These are phyloP conservation scores for Umimayanthus kanabou DNA, from an alignment of 92 coral and sea anemone species.

Conservation along the genomic window DNA sequence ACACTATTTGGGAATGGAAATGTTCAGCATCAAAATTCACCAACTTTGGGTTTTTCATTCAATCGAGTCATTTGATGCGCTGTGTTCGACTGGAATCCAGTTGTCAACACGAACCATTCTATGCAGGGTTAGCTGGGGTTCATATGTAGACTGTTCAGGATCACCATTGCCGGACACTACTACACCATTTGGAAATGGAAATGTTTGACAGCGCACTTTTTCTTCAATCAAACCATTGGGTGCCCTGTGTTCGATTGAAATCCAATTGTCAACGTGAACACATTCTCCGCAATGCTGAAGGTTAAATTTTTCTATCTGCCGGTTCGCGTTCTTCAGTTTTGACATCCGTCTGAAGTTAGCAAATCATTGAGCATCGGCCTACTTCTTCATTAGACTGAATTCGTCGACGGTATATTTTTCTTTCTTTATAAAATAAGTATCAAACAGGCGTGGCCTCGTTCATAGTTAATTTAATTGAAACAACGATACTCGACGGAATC, in stretches of 20 bases:
- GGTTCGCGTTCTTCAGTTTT: background rate
- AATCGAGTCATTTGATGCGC: background rate
- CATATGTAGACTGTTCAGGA: background rate
- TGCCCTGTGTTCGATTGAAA: background rate
- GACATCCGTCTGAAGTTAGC: background rate
- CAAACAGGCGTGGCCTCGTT: too few relatives aligned
- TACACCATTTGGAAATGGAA: background rate
- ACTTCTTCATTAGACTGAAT: too few relatives aligned
- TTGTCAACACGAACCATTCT: too few relatives aligned
- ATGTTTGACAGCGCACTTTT: background rate
- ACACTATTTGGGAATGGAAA: background rate
- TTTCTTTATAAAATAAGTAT: too few relatives aligned
- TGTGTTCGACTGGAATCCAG: background rate
- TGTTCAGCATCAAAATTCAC: background rate
- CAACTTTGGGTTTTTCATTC: background rate
- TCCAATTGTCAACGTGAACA: background rate
- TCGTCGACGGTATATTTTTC: background rate
- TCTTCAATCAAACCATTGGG: background rate
- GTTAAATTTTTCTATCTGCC: too few relatives aligned
- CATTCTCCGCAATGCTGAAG: background rate
- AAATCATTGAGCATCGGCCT: too few relatives aligned
- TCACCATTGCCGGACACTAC: background rate
- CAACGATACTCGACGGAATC: conserved; percentile 71
- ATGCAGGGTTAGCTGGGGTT: too few relatives aligned
- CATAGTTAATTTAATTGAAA: conserved; percentile 59